phyloP scores from a whole-genome alignment of 1,140 invertebrate species.

The Nylanderia fulva region DNA sequence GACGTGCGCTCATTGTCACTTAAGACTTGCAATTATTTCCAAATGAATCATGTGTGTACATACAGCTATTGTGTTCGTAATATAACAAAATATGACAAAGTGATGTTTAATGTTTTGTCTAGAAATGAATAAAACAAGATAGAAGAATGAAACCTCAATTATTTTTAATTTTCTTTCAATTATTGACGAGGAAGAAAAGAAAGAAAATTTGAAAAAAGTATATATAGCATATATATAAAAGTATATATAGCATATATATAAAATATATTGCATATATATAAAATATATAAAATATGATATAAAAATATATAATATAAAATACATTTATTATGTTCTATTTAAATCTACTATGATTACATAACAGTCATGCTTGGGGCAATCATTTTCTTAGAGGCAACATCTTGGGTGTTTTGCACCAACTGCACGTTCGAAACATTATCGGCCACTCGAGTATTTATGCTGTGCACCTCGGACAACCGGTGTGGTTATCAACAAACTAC shows the following conservation, averaged over 20 bases:
- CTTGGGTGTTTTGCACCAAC: slow-evolving; percentile 39
- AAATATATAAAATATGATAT: too few species aligned
- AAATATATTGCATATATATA: too few species aligned
- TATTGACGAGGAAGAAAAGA: neutral
- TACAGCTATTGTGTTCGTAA: neutral
- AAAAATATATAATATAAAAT: neutral
- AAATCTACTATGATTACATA: neutral
- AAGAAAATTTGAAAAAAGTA: neutral
- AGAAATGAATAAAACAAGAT: neutral
- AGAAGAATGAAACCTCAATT: neutral
- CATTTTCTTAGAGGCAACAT: slow-evolving; percentile 21
- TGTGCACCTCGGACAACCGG: neutral
- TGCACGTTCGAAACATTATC: slow-evolving; percentile 63
- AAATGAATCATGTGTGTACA: neutral
- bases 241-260: too few species aligned
- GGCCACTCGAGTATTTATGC: slow-evolving; percentile 33
- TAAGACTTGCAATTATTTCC: neutral
- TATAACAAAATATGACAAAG: neutral
- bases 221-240: neutral
- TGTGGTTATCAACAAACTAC: slow-evolving; percentile 46
- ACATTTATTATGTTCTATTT: neutral
- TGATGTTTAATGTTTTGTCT: neutral
- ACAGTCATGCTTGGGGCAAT: slow-evolving; percentile 4
- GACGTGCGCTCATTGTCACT: neutral
- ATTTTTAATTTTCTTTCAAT: neutral